Evolutionary conservation across 2,113 vertebrate species (phyloP), one percentile per base, ranked within the genome.

Genomic region (Trematomus loennbergii): DNA sequence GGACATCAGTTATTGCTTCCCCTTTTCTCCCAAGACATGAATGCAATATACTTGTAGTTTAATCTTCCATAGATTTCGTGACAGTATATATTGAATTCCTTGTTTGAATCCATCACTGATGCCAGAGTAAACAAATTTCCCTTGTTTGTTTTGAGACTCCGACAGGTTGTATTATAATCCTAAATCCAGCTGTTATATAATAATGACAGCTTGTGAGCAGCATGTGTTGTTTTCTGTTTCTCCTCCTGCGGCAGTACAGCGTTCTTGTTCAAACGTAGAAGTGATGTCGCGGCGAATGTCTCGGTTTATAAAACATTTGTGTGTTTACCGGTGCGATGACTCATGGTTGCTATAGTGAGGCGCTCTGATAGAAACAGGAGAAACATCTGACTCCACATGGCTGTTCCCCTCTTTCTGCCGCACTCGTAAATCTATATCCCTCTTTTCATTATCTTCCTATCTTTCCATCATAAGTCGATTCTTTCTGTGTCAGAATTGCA

Each of bases 311-410:
- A 72, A 88, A 83, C 81, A 46, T 79, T 52, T 13, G 59, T 77
- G 62, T 88, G 78, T 91, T 88, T 90, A 87, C 83, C 48, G 73
- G 62, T 22, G 78, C 82, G 74, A 58, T 90, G 92, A 92, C 85
- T 92, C 89, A 87, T 53, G 74, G 89, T 92, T 91, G 81, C 87
- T 71, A 92, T 92, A 84, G n/a, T 25, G 76, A 87, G 65, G 40
- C 46, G 64, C 85, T 81, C 77, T 88, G 92, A 90, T 85, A 89
- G 88, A 36, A 36, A 5, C 3, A 65, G 70, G 69, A 90, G 83
- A 22, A 22, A 22, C 22, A 22, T 22, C 22, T 22, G 22, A 22
- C 22, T 22, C 22, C 86, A 89, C 91, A 84, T 82, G 82, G 84
- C 85, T 90, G 75, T 87, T 55, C 71, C 69, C 61, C 83, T 63